phyloP scores from a whole-genome alignment of 23 tunicate species.

The Phallusia fumigata region DNA sequence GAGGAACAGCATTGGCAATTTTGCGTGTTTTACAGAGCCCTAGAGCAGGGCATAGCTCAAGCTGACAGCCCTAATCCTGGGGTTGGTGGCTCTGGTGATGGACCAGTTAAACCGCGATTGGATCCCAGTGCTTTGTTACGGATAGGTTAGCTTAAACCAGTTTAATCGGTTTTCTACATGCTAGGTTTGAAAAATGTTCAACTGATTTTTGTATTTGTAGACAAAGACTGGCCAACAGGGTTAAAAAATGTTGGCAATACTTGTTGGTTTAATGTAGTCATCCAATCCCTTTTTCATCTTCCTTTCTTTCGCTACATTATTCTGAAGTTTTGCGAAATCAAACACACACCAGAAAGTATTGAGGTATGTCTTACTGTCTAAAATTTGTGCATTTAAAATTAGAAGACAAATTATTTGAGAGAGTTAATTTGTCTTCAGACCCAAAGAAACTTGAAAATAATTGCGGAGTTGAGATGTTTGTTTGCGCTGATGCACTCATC shows the following conservation, averaged over 20 bases:
- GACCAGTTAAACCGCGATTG: neutral
- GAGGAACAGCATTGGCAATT: neutral
- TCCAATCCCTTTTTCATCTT: slow-evolving; percentile 46
- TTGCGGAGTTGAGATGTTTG: slow-evolving; percentile 27
- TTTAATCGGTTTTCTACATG: neutral
- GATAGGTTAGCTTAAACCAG: neutral
- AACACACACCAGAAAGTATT: neutral
- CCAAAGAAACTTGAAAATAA: slow-evolving; percentile 20
- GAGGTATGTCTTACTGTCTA: too few species aligned
- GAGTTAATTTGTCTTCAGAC: slow-evolving; percentile 7
- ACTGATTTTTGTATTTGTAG: slow-evolving; percentile 6
- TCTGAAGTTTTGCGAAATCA: slow-evolving; percentile 17
- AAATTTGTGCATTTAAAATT: neutral
- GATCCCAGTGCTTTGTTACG: slow-evolving; percentile 6
- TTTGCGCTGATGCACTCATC: slow-evolving; percentile 48
- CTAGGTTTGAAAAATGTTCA: neutral
- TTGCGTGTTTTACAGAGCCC: neutral
- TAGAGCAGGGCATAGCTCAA: neutral
- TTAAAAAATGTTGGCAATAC: slow-evolving; percentile 58
- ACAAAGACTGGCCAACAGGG: slow-evolving; percentile 44
- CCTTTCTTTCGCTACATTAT: slow-evolving; percentile 31
- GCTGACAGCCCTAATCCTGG: neutral
- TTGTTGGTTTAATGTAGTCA: slow-evolving; percentile 54
- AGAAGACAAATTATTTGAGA: neutral
- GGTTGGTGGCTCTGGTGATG: neutral